phyloP scores from a whole-genome alignment of 2,888 invertebrate species.

The Timema podura region DNA sequence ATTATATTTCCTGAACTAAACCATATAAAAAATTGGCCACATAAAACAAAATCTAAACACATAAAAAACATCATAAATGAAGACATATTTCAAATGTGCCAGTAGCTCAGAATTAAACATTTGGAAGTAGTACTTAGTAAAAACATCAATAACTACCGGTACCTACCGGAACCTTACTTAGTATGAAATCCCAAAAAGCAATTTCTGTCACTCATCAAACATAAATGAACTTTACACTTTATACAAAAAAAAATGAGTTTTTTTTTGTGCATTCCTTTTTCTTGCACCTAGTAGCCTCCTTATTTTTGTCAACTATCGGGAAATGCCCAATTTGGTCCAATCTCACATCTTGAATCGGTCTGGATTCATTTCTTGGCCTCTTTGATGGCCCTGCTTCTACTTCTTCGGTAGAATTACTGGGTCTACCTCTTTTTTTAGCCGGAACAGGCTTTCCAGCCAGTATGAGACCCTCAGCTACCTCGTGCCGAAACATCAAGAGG shows the following conservation, averaged over 20 bases:
- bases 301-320: background rate
- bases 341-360: background rate
- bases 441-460: background rate
- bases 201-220: conserved; percentile 1
- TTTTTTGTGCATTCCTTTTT: background rate
- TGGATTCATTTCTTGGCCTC: conserved; percentile 1
- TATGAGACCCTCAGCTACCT: background rate
- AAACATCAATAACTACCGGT: too few species aligned
- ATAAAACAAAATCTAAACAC: background rate
- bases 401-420: background rate
- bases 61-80: background rate
- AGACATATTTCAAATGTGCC: too few species aligned
- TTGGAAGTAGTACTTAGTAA: too few species aligned
- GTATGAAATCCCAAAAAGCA: conserved; percentile 10
- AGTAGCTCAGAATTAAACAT: too few species aligned
- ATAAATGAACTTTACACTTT: conserved; percentile 4
- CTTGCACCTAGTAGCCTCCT: conserved; percentile 6
- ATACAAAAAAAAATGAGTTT: background rate
- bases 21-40: background rate
- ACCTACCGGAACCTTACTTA: background rate
- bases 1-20: background rate
- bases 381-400: background rate
- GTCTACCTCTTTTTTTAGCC: conserved; percentile 3
- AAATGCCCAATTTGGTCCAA: background rate
- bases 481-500: background rate